phyloP scores from a whole-genome alignment of 35 echinoderm and acorn worm species.

The Strongylocentrotus purpuratus region DNA sequence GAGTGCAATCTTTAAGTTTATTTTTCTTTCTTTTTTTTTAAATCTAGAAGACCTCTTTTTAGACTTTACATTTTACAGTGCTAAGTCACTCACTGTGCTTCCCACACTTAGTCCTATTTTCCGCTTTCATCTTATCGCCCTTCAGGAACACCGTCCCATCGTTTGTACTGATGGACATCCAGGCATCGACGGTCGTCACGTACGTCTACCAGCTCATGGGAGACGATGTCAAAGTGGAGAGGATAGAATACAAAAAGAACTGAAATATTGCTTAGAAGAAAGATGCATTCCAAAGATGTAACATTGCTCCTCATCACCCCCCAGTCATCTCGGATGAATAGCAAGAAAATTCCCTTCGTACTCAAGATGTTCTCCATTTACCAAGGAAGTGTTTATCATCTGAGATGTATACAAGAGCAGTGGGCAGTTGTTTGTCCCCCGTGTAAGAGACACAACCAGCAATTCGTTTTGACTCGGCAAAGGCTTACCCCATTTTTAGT shows the following conservation, averaged over 20 bases:
- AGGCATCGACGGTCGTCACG: constrained; percentile 95
- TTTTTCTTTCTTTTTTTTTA: no score
- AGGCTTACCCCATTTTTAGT: no score
- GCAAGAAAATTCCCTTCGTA: not conserved
- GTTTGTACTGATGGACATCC: constrained; percentile 98
- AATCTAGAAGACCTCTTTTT: no score
- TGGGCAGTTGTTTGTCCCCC: no score
- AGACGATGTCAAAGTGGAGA: constrained; percentile 99
- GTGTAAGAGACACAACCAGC: no score
- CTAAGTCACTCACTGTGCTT: not conserved
- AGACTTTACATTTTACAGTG: no score
- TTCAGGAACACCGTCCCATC: constrained; percentile 84
- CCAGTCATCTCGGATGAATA: not conserved
- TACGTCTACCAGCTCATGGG: constrained; percentile 98
- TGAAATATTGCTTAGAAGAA: constrained; percentile 33
- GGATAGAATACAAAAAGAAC: constrained; percentile 99
- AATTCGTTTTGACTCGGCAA: no score
- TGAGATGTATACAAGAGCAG: no score
- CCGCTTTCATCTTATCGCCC: not conserved
- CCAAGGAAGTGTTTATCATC: no score
- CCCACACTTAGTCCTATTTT: not conserved
- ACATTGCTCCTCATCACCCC: not conserved
- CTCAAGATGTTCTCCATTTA: no score
- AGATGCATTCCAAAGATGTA: constrained; percentile 9
- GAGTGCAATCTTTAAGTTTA: no score